These are phyloP conservation scores for Propithecus deckenii DNA, from an alignment of 2,797 vertebrate genomes.

Conservation along the genomic window DNA sequence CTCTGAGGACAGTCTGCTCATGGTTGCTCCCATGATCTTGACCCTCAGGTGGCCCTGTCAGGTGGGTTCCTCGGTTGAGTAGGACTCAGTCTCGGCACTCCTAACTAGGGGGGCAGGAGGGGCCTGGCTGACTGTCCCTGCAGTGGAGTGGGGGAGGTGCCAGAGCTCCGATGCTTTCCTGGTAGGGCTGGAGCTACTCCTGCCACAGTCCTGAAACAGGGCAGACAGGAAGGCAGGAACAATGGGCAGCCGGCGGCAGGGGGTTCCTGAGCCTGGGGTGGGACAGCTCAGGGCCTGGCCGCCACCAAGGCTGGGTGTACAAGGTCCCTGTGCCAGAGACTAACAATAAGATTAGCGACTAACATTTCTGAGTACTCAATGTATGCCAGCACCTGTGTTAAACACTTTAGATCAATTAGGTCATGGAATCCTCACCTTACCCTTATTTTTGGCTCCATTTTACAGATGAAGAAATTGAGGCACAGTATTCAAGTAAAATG, in stretches of 20 bases:
- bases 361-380: background rate
- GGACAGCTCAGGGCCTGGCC: background rate
- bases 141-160: background rate
- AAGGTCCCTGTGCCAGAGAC: background rate
- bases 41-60: background rate
- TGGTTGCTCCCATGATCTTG: accelerated
- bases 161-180: background rate
- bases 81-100: background rate
- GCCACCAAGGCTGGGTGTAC: background rate
- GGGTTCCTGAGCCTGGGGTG: background rate
- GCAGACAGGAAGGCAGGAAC: slow-evolving; percentile 48
- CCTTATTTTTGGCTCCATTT: background rate
- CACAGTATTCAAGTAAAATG: background rate
- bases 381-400: background rate
- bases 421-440: background rate
- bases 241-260: background rate
- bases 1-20: too few species aligned
- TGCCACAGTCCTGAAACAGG: accelerated
- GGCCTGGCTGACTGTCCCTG: background rate
- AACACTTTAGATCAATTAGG: background rate
- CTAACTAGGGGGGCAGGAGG: accelerated
- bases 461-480: background rate
- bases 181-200: background rate
- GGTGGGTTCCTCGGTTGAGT: background rate
- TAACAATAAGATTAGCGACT: background rate